phyloP scores from a whole-genome alignment of 2,797 vertebrate genomes.

The Furcifer pardalis region DNA sequence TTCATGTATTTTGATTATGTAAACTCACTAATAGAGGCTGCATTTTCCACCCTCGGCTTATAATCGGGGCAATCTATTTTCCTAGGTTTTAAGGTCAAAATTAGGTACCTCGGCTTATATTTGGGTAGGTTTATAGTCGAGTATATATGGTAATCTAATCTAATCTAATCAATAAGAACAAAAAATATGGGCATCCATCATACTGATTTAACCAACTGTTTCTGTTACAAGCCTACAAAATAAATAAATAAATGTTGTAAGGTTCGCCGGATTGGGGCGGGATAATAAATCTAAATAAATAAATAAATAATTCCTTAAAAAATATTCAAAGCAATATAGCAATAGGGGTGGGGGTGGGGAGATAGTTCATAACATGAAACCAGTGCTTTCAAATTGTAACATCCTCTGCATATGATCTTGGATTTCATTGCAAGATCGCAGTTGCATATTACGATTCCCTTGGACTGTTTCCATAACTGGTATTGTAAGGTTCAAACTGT shows the following conservation, averaged over 20 bases:
- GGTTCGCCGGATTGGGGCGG: no score
- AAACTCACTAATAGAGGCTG: no score
- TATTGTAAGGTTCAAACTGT: background rate
- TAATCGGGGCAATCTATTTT: no score
- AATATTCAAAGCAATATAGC: background rate
- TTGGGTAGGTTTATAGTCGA: no score
- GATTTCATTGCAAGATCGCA: background rate
- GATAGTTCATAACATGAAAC: background rate
- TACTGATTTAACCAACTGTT: background rate
- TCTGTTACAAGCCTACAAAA: background rate
- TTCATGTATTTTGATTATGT: no score
- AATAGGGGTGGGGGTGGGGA: background rate
- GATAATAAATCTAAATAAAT: no score
- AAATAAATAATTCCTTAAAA: background rate
- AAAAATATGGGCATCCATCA: background rate
- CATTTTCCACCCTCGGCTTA: no score
- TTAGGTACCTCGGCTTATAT: no score
- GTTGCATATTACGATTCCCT: background rate
- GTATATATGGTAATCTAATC: no score
- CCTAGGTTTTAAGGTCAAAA: no score
- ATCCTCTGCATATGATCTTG: background rate
- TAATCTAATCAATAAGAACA: background rate
- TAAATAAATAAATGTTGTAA: no score
- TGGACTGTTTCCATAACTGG: background rate
- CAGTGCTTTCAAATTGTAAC: background rate